Base-by-base conservation (phyloP, 1,140 invertebrate species). In the Bombus superbus region DNA sequence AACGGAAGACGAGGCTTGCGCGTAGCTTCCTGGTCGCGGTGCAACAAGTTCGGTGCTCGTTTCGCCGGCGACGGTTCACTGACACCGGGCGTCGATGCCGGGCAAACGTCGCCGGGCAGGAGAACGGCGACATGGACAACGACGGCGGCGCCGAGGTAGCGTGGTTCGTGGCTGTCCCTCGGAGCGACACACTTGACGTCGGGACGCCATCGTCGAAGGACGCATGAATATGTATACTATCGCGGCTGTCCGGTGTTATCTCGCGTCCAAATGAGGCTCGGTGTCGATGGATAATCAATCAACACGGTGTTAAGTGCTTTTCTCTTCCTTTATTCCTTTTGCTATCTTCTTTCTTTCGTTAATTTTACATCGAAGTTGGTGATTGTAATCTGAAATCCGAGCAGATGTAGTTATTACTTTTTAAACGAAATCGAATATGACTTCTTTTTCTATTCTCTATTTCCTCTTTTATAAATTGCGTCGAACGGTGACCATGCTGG, bases 141-240 rank as follows among this genome's bases (percentile, higher is more conserved):
- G 91, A 93, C 89, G 90, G 88, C 85, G 87, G 81, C 87, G 89
- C 83, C 85, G 89, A 73, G 79, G 73, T 86, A 86, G 86, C 79
- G 69, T 85, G 86, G 69, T 44, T 85, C 57, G 75, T 75, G 42
- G 76, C 68, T 85, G 83, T 85, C 69, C 81, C 78, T 75, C 78
- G 57, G 76, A 83, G 86, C 86, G 88, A 89, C 90, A 89, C 94
- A 95, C 93, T 95, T 94, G 93, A 93, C 92, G 94, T 92, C 92
- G 91, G 91, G 93, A 95, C 95, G 93, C 91, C 94, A 94, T 89
- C 89, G 93, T 91, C 92, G 94, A 95, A 95, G 94, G 94, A 95
- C 94, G 93, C 92, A 94, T 94, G 93, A 94, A 94, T 93, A 94
- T 94, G 93, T 93, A 94, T 89, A 90, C 85, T 22, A 81, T 82